Percentiles rank a stretch among this genome's conserved stretches.
Conservation (phyloP, 92 coral and sea anemone genomes). For the Muricea muricata region DNA sequence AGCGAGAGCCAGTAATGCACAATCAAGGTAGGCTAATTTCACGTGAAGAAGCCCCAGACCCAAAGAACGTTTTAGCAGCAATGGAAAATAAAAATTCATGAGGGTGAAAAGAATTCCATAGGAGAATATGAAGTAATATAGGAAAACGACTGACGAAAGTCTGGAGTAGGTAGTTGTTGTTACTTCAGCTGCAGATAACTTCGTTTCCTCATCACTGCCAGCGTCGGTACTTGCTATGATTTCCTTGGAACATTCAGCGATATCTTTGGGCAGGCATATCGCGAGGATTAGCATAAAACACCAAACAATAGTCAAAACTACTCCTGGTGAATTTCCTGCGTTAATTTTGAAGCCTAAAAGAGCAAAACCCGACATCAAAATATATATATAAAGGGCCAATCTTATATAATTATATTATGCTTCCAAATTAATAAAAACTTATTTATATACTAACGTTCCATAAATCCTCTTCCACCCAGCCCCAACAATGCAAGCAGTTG, state of each 20-base stretch:
- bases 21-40: neutral
- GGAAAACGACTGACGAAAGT: neutral
- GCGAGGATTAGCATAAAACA: neutral
- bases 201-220: neutral
- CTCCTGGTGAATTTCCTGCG: constrained; percentile 7
- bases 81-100: neutral
- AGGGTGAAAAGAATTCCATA: neutral
- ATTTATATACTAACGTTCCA: too few relatives aligned
- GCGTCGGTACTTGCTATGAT: neutral
- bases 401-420: too few relatives aligned
- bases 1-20: neutral
- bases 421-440: too few relatives aligned
- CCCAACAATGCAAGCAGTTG: too few relatives aligned
- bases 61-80: neutral
- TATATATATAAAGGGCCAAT: too few relatives aligned
- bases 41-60: neutral
- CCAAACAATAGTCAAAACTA: neutral
- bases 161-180: neutral
- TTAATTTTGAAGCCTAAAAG: neutral
- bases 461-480: too few relatives aligned
- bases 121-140: neutral
- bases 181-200: neutral
- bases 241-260: neutral
- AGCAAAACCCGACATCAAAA: too few relatives aligned
- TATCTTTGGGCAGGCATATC: neutral